Conservation (phyloP, 2,113 vertebrate species). For the Larimichthys crocea region DNA sequence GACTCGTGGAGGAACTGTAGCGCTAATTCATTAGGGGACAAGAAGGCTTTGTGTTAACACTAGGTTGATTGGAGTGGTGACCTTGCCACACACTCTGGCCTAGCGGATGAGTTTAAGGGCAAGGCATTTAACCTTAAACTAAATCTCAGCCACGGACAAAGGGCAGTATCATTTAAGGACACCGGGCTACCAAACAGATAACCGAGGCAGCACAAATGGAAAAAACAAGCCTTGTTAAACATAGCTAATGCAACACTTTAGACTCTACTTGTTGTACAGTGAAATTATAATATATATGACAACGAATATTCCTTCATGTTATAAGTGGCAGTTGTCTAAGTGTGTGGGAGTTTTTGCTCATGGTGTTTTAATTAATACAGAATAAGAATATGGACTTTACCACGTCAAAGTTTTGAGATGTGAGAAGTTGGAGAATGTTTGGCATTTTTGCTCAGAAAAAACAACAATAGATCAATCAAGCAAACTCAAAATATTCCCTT, state of each 20-base stretch:
- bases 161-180: conserved; percentile 46
- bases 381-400: not conserved
- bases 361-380: not conserved
- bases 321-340: not conserved
- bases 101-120: conserved; percentile 83
- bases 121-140: conserved; percentile 87
- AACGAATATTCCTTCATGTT: not conserved
- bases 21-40: conserved; percentile 80
- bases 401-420: too few relatives aligned
- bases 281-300: not conserved
- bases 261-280: not conserved
- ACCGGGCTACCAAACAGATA: conserved; percentile 23
- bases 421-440: not conserved
- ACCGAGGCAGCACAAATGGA: conserved; percentile 38
- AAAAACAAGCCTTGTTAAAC: conserved; percentile 34
- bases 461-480: not conserved
- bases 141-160: conserved; percentile 76
- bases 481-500: not conserved
- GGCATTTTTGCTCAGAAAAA: not conserved
- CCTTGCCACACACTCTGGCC: conserved; percentile 83
- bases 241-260: not conserved
- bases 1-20: conserved; percentile 54
- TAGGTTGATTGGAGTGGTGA: conserved; percentile 79
- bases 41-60: conserved; percentile 80
- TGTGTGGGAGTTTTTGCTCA: not conserved